Evolutionary conservation across 1,140 invertebrate genomes (phyloP).

Genomic region (Pachypeltis micranthus): DNA sequence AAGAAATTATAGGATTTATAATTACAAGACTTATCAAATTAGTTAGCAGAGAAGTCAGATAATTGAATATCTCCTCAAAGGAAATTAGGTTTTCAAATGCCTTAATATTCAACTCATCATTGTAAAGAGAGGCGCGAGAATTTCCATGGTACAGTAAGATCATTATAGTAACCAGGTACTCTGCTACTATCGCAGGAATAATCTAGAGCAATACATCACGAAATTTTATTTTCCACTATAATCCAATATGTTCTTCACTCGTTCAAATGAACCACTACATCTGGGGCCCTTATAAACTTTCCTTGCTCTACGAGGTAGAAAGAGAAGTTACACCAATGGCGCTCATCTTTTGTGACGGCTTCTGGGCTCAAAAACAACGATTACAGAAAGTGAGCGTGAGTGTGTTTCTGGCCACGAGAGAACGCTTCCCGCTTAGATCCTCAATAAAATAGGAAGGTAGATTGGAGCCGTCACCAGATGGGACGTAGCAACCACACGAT

Average conservation of each 20-base stretch:
- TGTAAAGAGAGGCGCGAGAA: not conserved
- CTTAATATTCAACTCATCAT: constrained; percentile 6
- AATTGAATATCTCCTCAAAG: not conserved
- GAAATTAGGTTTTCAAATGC: not conserved
- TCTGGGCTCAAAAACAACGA: no score
- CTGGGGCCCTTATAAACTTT: no score
- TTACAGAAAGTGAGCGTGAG: no score
- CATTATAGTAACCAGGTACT: not conserved
- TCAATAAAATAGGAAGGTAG: no score
- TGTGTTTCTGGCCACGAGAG: no score
- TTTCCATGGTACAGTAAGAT: not conserved
- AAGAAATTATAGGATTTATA: not conserved
- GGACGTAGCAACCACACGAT: no score
- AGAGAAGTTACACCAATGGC: no score
- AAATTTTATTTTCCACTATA: not conserved
- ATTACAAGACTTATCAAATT: not conserved
- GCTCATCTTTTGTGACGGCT: no score
- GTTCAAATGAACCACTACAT: not conserved
- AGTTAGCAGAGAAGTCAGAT: not conserved
- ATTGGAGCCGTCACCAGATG: no score
- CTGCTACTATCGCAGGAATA: not conserved
- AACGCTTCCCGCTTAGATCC: no score
- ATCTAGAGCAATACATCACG: not conserved
- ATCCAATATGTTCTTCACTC: not conserved
- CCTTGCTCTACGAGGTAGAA: no score